A percentile compares a stretch with the other conserved stretches of the same genome.
These are phyloP conservation scores for Monarcha castaneiventris DNA, from an alignment of 2,113 vertebrate species.

Conservation along the genomic window DNA sequence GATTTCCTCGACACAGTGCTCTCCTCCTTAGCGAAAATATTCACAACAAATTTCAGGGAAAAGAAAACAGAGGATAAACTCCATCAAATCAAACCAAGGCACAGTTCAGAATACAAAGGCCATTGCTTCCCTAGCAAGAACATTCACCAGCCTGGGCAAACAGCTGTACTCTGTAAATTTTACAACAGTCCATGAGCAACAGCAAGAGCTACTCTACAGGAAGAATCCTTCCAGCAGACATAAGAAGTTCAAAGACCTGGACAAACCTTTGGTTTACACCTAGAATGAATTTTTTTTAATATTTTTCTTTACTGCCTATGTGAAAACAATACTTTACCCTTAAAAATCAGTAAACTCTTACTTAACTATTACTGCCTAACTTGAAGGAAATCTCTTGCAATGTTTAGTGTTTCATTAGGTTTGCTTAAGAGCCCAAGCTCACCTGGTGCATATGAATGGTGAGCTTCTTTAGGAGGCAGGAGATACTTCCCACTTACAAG, in stretches of 20 bases:
- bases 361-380: neutral
- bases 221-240: neutral
- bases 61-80: neutral
- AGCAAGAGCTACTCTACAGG: neutral
- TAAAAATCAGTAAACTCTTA: neutral
- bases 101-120: neutral
- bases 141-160: neutral
- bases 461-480: neutral
- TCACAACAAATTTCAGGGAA: neutral
- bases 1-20: neutral
- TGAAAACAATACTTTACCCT: neutral
- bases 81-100: neutral
- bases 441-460: neutral
- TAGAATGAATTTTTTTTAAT: neutral
- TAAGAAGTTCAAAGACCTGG: neutral
- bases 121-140: fast-evolving
- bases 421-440: neutral
- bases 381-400: neutral
- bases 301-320: neutral
- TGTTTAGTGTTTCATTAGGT: neutral
- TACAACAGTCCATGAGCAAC: neutral
- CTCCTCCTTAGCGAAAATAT: neutral
- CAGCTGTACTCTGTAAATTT: neutral
- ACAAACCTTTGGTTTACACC: neutral
- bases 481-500: neutral